These are phyloP conservation scores for Digitonthophagus gazella DNA, from an alignment of 2,888 invertebrate genomes.

Conservation along the genomic window DNA sequence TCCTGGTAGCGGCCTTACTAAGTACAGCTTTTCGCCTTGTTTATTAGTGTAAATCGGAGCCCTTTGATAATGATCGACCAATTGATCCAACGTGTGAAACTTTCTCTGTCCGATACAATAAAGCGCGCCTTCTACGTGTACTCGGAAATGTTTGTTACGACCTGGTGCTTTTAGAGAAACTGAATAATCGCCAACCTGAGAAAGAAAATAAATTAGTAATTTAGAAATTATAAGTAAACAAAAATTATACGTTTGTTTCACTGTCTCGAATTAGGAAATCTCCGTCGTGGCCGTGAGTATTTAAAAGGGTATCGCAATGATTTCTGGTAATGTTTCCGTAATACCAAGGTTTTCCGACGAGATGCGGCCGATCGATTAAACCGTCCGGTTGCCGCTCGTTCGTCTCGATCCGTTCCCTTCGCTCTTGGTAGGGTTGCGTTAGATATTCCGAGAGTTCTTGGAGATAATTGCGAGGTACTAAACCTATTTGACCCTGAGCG, in stretches of 20 bases:
- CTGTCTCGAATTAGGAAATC: slow-evolving; percentile 98
- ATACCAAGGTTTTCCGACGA: slow-evolving; percentile 91
- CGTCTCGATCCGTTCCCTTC: slow-evolving; percentile 46
- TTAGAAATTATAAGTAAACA: no score
- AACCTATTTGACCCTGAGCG: slow-evolving; percentile 85
- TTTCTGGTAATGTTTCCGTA: slow-evolving; percentile 94
- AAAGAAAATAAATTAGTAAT: no score
- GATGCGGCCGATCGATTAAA: slow-evolving; percentile 62
- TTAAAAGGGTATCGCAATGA: slow-evolving; percentile 94
- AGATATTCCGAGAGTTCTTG: slow-evolving; percentile 89
- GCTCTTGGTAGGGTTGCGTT: slow-evolving; percentile 75
- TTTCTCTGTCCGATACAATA: slow-evolving; percentile 98
- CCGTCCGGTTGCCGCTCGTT: slow-evolving; percentile 48
- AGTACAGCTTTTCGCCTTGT: slow-evolving; percentile 95
- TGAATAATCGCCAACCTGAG: slow-evolving; percentile 95
- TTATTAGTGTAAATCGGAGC: slow-evolving; percentile 99
- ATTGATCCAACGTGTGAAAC: slow-evolving; percentile 92
- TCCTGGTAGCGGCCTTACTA: slow-evolving; percentile 80
- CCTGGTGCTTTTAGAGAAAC: slow-evolving; percentile 97
- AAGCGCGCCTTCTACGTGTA: slow-evolving; percentile 88
- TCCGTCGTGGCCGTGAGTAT: slow-evolving; percentile 94
- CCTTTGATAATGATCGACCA: slow-evolving; percentile 97
- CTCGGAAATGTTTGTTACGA: slow-evolving; percentile 98
- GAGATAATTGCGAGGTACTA: slow-evolving; percentile 93
- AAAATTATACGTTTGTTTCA: slow-evolving; percentile 83